Conservation (phyloP, 2,113 vertebrate species). For the Ameiurus melas region DNA sequence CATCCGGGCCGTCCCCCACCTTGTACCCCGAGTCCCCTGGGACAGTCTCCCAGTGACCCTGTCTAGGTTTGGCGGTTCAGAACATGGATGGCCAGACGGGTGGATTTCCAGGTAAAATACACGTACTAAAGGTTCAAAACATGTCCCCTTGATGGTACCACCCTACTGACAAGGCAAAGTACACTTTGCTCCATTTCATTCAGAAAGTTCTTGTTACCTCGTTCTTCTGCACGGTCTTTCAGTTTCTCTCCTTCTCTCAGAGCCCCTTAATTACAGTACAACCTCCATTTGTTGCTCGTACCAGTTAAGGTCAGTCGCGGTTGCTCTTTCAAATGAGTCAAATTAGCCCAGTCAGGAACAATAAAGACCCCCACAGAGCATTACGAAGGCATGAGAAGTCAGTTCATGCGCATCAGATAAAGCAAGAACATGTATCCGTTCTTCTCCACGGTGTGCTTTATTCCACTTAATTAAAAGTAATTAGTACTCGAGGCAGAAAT, state of each 20-base stretch:
- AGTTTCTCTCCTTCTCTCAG: background rate
- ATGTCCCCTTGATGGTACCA: background rate
- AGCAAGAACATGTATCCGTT: background rate
- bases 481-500: constrained; percentile 32
- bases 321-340: constrained; percentile 33
- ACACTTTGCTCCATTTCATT: background rate
- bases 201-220: background rate
- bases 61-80: no score
- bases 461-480: constrained; percentile 37
- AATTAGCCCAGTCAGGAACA: constrained; percentile 19
- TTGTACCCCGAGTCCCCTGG: no score
- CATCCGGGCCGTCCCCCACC: no score
- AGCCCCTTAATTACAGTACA: constrained; percentile 4
- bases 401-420: constrained; percentile 25
- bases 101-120: no score
- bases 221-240: background rate
- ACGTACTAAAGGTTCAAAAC: background rate
- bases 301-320: constrained; percentile 28
- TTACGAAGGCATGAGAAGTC: constrained; percentile 34
- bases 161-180: background rate
- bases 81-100: no score
- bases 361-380: constrained; percentile 12
- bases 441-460: constrained; percentile 10
- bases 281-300: constrained; percentile 9
- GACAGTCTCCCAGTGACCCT: no score